Percentiles rank a stretch among this genome's conserved stretches.
phyloP scores from a whole-genome alignment of 1,140 invertebrate species.

The Microplitis demolitor region DNA sequence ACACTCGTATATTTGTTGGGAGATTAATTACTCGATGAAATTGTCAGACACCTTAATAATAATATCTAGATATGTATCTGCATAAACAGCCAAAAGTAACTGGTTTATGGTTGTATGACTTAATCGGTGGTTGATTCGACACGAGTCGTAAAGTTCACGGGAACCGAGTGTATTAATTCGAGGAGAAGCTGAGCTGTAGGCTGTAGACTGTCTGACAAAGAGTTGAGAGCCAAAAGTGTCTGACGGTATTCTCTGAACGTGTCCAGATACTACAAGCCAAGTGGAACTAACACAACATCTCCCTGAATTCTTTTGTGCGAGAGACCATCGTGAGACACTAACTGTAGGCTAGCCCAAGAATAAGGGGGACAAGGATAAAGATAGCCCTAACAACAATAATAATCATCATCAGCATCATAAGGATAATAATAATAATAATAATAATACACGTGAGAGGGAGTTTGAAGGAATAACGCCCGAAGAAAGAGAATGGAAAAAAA shows the following conservation, averaged over 20 bases:
- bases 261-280: background rate
- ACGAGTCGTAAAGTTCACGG: conserved; percentile 23
- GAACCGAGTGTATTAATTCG: conserved; percentile 15
- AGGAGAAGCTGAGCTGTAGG: background rate
- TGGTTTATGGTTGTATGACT: background rate
- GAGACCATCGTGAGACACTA: background rate
- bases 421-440: background rate
- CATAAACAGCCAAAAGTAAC: background rate
- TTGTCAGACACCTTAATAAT: background rate
- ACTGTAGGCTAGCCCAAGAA: background rate
- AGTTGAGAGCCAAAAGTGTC: background rate
- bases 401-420: background rate
- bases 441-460: background rate
- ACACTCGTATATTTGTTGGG: too few relatives aligned
- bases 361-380: background rate
- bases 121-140: conserved; percentile 17
- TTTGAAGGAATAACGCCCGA: background rate
- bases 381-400: background rate
- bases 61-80: background rate
- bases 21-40: background rate
- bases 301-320: background rate
- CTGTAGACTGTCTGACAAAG: background rate
- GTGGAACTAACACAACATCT: conserved; percentile 13
- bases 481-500: background rate
- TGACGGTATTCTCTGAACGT: conserved; percentile 5